A percentile compares a stretch with the other conserved stretches of the same genome.
Conservation (phyloP, 35 echinoderm and acorn worm genomes). For the Lytechinus variegatus region DNA sequence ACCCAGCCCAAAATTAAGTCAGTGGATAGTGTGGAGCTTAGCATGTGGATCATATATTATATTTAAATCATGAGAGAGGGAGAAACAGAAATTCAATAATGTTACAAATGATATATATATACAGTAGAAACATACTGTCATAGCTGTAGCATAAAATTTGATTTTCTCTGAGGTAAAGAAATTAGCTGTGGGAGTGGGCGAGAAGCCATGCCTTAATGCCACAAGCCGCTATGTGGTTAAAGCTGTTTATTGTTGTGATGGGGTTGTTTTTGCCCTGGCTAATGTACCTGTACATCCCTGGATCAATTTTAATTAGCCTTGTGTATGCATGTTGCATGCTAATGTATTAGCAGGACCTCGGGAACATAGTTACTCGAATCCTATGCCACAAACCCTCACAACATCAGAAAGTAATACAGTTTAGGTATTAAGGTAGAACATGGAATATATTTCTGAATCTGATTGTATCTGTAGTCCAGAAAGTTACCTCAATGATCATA, state of each 20-base stretch:
- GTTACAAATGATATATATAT: neutral
- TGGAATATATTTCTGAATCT: too few relatives aligned
- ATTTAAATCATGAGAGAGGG: neutral
- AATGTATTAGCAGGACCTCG: neutral
- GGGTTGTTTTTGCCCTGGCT: neutral
- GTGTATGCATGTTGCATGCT: neutral
- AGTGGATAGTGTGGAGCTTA: neutral
- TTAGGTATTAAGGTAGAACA: too few relatives aligned
- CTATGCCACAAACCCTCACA: neutral
- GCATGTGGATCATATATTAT: neutral
- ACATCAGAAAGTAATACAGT: too few relatives aligned
- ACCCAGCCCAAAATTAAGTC: neutral
- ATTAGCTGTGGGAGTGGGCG: neutral
- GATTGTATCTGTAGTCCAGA: too few relatives aligned
- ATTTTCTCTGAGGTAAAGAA: neutral
- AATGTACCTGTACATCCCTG: neutral
- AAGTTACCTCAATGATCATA: too few relatives aligned
- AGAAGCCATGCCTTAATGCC: neutral
- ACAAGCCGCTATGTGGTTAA: neutral
- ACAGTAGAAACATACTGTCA: neutral
- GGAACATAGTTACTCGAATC: neutral
- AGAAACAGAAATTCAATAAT: neutral
- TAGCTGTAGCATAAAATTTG: neutral
- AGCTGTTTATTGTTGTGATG: neutral
- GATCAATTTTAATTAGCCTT: conserved; percentile 6